A percentile compares a stretch with the other conserved stretches of the same genome.
Evolutionary conservation across 2,888 invertebrate genomes (phyloP).

Genomic region (Tachystola acroxantha): DNA sequence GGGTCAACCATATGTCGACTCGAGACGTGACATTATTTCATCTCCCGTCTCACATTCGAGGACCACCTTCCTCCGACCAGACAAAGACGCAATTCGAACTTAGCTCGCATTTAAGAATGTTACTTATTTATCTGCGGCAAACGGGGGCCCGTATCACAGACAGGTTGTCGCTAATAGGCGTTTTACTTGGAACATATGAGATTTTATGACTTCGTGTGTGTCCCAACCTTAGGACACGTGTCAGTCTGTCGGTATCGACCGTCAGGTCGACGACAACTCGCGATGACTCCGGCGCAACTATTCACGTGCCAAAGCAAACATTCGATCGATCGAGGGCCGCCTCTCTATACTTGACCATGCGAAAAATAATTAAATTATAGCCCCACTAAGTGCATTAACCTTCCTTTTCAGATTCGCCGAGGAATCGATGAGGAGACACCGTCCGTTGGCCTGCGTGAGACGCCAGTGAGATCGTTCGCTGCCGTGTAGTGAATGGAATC

Average conservation of each 20-base stretch:
- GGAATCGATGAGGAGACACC: slow-evolving; percentile 74
- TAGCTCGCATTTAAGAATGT: slow-evolving; percentile 51
- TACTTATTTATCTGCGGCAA: slow-evolving; percentile 57
- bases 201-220: slow-evolving; percentile 68
- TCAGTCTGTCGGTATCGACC: slow-evolving; percentile 50
- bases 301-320: slow-evolving; percentile 59
- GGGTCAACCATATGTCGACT: slow-evolving; percentile 72
- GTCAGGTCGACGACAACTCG: slow-evolving; percentile 43
- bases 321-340: slow-evolving; percentile 40
- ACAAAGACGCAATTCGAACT: slow-evolving; percentile 64
- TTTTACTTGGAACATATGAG: slow-evolving; percentile 64
- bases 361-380: slow-evolving; percentile 59
- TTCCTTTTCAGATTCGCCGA: slow-evolving; percentile 71
- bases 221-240: slow-evolving; percentile 56
- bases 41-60: slow-evolving; percentile 62
- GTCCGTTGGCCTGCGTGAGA: slow-evolving; percentile 62
- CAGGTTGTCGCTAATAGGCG: slow-evolving; percentile 76
- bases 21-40: slow-evolving; percentile 66
- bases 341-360: slow-evolving; percentile 40
- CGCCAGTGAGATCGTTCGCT: slow-evolving; percentile 50
- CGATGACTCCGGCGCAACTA: slow-evolving; percentile 50
- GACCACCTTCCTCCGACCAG: slow-evolving; percentile 50
- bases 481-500: slow-evolving; percentile 76
- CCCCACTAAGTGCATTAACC: slow-evolving; percentile 57
- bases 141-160: slow-evolving; percentile 62